These are phyloP conservation scores for Macquaria australasica DNA, from an alignment of 2,113 vertebrate genomes.

Conservation along the genomic window DNA sequence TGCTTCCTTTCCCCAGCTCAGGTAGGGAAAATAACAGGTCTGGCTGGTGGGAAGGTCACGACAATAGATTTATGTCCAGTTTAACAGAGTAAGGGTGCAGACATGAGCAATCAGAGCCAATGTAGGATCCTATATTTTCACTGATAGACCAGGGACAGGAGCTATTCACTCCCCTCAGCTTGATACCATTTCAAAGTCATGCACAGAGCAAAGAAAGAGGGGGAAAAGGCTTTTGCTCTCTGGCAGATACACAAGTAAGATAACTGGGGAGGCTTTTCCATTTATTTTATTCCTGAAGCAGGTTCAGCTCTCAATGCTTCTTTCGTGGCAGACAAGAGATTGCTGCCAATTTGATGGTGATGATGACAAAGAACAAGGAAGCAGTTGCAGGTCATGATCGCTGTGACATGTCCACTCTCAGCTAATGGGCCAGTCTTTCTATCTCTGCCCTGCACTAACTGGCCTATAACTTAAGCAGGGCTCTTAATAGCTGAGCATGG, in stretches of 20 bases:
- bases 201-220: constrained; percentile 18
- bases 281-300: constrained; percentile 35
- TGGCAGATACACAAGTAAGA: constrained; percentile 60
- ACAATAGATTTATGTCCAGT: constrained; percentile 62
- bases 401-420: constrained; percentile 12
- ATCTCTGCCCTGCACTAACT: constrained; percentile 38
- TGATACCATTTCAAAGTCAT: constrained; percentile 53
- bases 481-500: constrained; percentile 37
- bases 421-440: neutral
- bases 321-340: constrained; percentile 19
- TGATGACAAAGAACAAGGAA: constrained; percentile 35
- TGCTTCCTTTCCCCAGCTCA: constrained; percentile 23
- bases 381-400: constrained; percentile 8
- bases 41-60: constrained; percentile 43
- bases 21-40: constrained; percentile 52
- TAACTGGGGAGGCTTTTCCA: constrained; percentile 31
- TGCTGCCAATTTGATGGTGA: constrained; percentile 42
- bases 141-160: constrained; percentile 48
- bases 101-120: constrained; percentile 61
- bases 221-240: constrained; percentile 6
- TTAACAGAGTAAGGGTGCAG: constrained; percentile 58
- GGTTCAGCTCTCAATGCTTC: neutral
- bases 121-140: constrained; percentile 59
- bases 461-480: constrained; percentile 40
- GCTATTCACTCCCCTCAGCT: constrained; percentile 43